phyloP scores from a whole-genome alignment of 2,797 vertebrate genomes.

The Crocidura indochinensis region DNA sequence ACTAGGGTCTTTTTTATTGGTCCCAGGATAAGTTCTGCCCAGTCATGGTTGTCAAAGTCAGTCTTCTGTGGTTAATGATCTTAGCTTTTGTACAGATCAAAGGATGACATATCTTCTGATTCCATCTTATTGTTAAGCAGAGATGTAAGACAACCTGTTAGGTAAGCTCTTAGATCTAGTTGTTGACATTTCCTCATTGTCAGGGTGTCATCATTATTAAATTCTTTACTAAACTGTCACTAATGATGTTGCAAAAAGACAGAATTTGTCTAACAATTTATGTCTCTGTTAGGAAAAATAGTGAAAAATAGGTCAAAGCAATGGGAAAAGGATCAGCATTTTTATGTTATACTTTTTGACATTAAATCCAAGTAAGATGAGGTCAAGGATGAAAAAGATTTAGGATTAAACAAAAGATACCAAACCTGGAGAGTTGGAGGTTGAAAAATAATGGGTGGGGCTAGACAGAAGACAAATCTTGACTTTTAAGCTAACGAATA shows the following conservation, averaged over 20 bases:
- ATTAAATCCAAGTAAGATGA: slow-evolving; percentile 40
- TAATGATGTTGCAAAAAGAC: slow-evolving; percentile 9
- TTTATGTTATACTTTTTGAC: not conserved
- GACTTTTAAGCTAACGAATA: not conserved
- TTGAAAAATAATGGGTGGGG: not conserved
- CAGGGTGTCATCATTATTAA: not conserved
- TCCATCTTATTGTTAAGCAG: no score
- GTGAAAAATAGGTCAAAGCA: not conserved
- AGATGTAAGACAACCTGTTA: no score
- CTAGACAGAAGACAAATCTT: not conserved
- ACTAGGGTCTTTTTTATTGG: no score
- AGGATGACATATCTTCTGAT: no score
- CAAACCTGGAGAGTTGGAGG: not conserved
- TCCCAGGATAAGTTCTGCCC: no score
- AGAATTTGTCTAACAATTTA: slow-evolving; percentile 33
- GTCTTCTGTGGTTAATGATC: no score
- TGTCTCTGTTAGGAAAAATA: not conserved
- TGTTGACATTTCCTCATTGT: no score
- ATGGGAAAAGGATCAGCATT: not conserved
- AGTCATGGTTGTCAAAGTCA: no score
- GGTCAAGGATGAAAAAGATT: slow-evolving; percentile 6
- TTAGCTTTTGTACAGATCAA: no score
- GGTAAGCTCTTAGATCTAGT: no score
- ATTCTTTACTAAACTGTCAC: slow-evolving; percentile 39
- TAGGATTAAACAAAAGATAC: slow-evolving; percentile 1